Percentiles rank a stretch among this genome's conserved stretches.
These are phyloP conservation scores for Rotaria magnacalcarata DNA, from an alignment of 2,888 invertebrate species.

Conservation along the genomic window DNA sequence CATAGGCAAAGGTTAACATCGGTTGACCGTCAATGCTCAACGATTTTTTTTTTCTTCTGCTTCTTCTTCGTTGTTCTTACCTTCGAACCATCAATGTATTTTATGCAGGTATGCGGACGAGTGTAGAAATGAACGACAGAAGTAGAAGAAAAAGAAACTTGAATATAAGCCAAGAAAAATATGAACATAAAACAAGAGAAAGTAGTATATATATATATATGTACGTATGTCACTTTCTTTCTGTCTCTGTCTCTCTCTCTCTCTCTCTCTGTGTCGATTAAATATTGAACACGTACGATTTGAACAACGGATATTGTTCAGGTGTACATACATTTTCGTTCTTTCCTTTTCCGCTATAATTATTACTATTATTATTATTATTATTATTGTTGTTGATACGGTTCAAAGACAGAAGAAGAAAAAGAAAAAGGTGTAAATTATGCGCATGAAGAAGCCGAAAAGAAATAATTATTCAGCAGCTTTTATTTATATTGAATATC, in stretches of 20 bases:
- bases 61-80: slow-evolving; percentile 4
- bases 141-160: background rate
- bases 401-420: background rate
- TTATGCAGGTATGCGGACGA: background rate
- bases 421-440: background rate
- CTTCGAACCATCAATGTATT: background rate
- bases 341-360: background rate
- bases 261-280: background rate
- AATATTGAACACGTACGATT: background rate
- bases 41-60: background rate
- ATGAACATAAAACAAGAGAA: background rate
- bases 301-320: background rate
- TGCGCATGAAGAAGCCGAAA: slow-evolving; percentile 14
- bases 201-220: too few species aligned
- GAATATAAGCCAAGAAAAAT: background rate
- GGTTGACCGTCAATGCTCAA: slow-evolving; percentile 26
- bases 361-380: background rate
- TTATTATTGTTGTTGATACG: too few species aligned
- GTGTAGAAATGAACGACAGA: background rate
- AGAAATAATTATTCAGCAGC: slow-evolving; percentile 11
- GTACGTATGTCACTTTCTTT: background rate
- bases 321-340: background rate
- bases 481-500: background rate
- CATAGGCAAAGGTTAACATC: slow-evolving; percentile 26
- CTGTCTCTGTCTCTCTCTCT: too few species aligned